Evolutionary conservation across 2,888 invertebrate genomes (phyloP).

Genomic region (Polydrusus tereticollis): DNA sequence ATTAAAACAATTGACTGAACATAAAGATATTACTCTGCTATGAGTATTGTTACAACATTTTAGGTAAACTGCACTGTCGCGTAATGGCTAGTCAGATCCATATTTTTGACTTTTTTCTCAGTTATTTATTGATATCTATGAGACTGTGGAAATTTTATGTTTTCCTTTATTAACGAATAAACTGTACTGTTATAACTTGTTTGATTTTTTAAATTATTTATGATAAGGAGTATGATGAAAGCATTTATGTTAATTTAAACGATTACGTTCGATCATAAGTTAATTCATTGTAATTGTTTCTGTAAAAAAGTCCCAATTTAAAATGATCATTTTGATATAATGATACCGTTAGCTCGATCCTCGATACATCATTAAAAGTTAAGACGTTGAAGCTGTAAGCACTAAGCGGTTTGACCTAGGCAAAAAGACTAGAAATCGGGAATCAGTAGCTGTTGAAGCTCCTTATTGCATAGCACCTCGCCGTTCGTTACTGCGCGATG

Average conservation of each 20-base stretch:
- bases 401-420: too few species aligned
- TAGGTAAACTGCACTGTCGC: slow-evolving; percentile 22
- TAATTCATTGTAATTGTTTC: slow-evolving; percentile 9
- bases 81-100: slow-evolving; percentile 43
- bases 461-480: too few species aligned
- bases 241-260: slow-evolving; percentile 27
- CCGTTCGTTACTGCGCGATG: too few species aligned
- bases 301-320: neutral
- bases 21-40: neutral
- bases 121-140: slow-evolving; percentile 53
- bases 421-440: too few species aligned
- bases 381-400: too few species aligned
- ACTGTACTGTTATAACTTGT: slow-evolving; percentile 40
- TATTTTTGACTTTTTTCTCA: slow-evolving; percentile 45
- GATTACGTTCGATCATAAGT: neutral
- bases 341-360: too few species aligned
- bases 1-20: neutral
- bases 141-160: slow-evolving; percentile 52
- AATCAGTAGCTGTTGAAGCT: too few species aligned
- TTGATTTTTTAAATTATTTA: slow-evolving; percentile 43
- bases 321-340: too few species aligned
- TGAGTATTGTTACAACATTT: slow-evolving; percentile 27
- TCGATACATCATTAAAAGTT: too few species aligned
- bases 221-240: slow-evolving; percentile 32
- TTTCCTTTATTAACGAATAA: slow-evolving; percentile 47